Percentiles rank a stretch among this genome's conserved stretches.
These are phyloP conservation scores for Augochlorella aurata DNA, from an alignment of 2,888 invertebrate species.

Conservation along the genomic window DNA sequence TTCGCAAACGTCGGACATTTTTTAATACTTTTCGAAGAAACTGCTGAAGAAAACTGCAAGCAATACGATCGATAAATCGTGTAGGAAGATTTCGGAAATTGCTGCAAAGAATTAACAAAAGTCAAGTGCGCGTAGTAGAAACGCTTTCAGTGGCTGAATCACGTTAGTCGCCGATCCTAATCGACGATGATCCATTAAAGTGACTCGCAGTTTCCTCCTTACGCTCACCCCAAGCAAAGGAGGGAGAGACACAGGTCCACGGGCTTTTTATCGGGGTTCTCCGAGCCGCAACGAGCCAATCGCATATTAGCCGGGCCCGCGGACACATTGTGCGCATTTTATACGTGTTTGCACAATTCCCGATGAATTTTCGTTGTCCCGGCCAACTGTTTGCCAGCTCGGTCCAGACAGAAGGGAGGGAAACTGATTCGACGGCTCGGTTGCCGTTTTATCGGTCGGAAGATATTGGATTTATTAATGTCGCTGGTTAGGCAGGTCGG, in stretches of 20 bases:
- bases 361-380: conserved; percentile 73
- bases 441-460: conserved; percentile 78
- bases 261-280: conserved; percentile 60
- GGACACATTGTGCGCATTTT: conserved; percentile 81
- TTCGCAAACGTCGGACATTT: too few species aligned
- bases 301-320: conserved; percentile 78
- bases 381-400: conserved; percentile 64
- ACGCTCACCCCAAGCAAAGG: conserved; percentile 35
- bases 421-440: conserved; percentile 62
- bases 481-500: conserved; percentile 74
- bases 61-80: too few species aligned
- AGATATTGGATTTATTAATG: conserved; percentile 79
- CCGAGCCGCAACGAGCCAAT: conserved; percentile 45
- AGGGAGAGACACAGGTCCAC: conserved; percentile 46
- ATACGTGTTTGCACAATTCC: conserved; percentile 82
- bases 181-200: conserved; percentile 41
- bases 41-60: too few species aligned
- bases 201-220: conserved; percentile 41
- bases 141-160: conserved; percentile 6
- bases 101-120: background rate
- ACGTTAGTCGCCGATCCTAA: background rate
- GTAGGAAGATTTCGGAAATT: too few species aligned
- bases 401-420: conserved; percentile 47
- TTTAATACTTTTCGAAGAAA: too few species aligned
- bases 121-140: background rate